Percentiles rank a stretch among this genome's conserved stretches.
Conservation (phyloP, 1,140 invertebrate genomes). For the Bombus confusus region DNA sequence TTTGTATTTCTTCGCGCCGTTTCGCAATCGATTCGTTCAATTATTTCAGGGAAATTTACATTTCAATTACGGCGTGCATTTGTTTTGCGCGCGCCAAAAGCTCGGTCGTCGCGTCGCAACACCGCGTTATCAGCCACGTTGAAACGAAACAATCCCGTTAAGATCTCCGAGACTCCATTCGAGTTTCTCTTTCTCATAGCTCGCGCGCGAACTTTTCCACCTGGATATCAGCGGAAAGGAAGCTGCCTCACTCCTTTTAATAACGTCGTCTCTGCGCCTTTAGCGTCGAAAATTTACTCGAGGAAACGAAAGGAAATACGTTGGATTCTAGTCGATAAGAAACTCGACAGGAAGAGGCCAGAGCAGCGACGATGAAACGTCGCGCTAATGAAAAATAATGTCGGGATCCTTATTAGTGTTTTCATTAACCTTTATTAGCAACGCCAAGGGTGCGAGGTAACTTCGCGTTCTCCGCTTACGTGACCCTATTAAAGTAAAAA, state of each 20-base stretch:
- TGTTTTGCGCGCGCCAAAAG: neutral
- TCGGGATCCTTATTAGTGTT: conserved; percentile 29
- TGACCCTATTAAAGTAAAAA: conserved; percentile 36
- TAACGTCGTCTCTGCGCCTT: neutral
- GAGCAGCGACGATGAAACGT: neutral
- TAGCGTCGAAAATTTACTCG: neutral
- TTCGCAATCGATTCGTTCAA: neutral
- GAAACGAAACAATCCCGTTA: neutral
- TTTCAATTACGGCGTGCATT: conserved; percentile 17
- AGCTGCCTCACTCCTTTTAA: neutral
- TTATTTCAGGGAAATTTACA: neutral
- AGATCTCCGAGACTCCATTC: neutral
- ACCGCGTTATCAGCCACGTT: neutral
- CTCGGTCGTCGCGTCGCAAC: neutral
- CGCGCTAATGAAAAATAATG: conserved; percentile 36
- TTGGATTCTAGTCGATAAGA: neutral
- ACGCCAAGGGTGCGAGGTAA: neutral
- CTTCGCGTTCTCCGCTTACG: conserved; percentile 11
- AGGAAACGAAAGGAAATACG: neutral
- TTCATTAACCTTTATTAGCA: conserved; percentile 42
- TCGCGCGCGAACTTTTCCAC: neutral
- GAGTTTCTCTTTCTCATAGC: neutral
- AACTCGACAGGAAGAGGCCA: neutral
- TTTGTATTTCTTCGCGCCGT: no score
- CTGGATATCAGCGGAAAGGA: neutral